Percentiles rank a stretch among this genome's conserved stretches.
phyloP scores from a whole-genome alignment of 2,113 vertebrate species.

The Protobothrops mucrosquamatus region DNA sequence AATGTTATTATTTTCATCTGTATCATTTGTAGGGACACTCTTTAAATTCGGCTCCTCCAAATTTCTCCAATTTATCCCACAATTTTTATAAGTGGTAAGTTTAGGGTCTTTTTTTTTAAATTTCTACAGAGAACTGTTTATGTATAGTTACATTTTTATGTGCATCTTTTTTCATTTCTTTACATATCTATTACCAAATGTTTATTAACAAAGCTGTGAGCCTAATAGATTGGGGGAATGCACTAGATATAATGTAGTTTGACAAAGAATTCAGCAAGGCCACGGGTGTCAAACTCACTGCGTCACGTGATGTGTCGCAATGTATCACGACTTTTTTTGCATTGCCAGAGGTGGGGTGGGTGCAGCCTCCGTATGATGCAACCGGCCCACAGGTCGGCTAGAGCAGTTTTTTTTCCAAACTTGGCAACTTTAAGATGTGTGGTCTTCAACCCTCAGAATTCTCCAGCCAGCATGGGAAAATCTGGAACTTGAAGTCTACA shows the following conservation, averaged over 20 bases:
- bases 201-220: neutral
- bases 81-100: neutral
- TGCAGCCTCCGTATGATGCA: too few species aligned
- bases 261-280: neutral
- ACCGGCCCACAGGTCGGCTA: neutral
- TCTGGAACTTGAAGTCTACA: neutral
- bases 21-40: neutral
- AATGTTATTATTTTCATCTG: neutral
- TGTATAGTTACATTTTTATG: neutral
- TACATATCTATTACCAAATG: neutral
- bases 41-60: neutral
- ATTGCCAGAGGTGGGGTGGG: too few species aligned
- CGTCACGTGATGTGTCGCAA: too few species aligned
- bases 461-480: neutral
- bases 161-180: neutral
- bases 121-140: neutral
- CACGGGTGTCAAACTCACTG: too few species aligned
- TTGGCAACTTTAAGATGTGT: neutral
- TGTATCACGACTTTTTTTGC: too few species aligned
- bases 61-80: neutral
- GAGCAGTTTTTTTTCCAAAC: neutral
- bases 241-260: neutral
- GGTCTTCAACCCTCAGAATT: neutral
- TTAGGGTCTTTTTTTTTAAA: neutral
- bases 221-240: neutral